Evolutionary conservation across 1,140 invertebrate genomes (phyloP).

Genomic region (Dreissena polymorpha): DNA sequence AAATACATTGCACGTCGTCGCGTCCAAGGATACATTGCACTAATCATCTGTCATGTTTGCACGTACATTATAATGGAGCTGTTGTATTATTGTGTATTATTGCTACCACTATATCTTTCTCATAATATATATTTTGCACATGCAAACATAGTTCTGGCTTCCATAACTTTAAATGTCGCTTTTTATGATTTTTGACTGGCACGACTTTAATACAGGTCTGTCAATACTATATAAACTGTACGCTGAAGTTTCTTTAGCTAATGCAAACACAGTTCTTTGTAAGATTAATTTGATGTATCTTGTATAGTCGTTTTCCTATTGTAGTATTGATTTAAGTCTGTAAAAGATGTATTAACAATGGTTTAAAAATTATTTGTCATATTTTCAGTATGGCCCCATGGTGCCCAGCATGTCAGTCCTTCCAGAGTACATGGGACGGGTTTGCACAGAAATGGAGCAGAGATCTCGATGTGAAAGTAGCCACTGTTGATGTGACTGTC

Average conservation of each 20-base stretch:
- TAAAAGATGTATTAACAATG: neutral
- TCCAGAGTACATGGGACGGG: constrained; percentile 93
- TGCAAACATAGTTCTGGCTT: neutral
- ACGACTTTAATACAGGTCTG: no score
- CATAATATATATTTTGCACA: no score
- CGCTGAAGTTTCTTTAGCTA: neutral
- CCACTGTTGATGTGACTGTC: constrained; percentile 93
- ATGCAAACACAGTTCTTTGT: neutral
- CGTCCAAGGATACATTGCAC: no score
- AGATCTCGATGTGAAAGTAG: constrained; percentile 91
- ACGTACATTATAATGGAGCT: no score
- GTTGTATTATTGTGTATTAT: no score
- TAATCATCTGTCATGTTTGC: no score
- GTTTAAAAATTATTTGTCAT: neutral
- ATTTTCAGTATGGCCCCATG: constrained; percentile 96
- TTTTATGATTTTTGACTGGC: no score
- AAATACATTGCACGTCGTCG: no score
- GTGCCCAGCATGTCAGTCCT: constrained; percentile 98
- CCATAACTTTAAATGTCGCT: no score
- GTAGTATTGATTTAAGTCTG: neutral
- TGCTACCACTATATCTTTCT: no score
- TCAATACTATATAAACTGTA: neutral
- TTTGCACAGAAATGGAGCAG: constrained; percentile 87
- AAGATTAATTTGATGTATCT: neutral
- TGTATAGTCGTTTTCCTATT: neutral